A percentile compares a stretch with the other conserved stretches of the same genome.
phyloP scores from a whole-genome alignment of 2,797 vertebrate species.

The Dallia pectoralis region DNA sequence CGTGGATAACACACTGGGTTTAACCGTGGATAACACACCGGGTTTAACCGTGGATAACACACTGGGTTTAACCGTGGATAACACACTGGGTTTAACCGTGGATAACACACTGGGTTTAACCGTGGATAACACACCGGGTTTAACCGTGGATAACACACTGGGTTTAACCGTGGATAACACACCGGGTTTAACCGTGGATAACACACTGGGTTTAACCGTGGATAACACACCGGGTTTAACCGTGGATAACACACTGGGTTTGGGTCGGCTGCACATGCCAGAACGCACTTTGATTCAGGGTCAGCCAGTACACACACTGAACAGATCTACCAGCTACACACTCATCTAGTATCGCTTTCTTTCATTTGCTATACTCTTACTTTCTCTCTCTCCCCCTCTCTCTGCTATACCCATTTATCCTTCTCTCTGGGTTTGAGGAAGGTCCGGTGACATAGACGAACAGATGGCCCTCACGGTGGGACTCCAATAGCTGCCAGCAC shows the following conservation, averaged over 20 bases:
- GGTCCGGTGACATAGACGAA: slow-evolving; percentile 67
- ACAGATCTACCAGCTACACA: not conserved
- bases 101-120: not conserved
- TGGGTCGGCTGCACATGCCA: not conserved
- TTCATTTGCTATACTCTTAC: not conserved
- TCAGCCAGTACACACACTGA: not conserved
- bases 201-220: not conserved
- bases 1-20: not conserved
- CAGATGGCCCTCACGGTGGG: slow-evolving; percentile 71
- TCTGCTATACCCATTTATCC: slow-evolving; percentile 13
- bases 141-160: not conserved
- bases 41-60: not conserved
- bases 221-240: not conserved
- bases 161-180: not conserved
- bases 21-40: not conserved
- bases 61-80: not conserved
- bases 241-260: not conserved
- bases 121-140: not conserved
- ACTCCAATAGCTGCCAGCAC: slow-evolving; percentile 52
- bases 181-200: not conserved
- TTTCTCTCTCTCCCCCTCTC: slow-evolving; percentile 4
- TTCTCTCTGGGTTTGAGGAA: slow-evolving; percentile 45
- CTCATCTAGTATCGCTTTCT: not conserved
- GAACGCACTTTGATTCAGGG: not conserved
- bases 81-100: not conserved